Base-by-base conservation (phyloP, 2,113 vertebrate genomes). In the Patagioenas fasciata region DNA sequence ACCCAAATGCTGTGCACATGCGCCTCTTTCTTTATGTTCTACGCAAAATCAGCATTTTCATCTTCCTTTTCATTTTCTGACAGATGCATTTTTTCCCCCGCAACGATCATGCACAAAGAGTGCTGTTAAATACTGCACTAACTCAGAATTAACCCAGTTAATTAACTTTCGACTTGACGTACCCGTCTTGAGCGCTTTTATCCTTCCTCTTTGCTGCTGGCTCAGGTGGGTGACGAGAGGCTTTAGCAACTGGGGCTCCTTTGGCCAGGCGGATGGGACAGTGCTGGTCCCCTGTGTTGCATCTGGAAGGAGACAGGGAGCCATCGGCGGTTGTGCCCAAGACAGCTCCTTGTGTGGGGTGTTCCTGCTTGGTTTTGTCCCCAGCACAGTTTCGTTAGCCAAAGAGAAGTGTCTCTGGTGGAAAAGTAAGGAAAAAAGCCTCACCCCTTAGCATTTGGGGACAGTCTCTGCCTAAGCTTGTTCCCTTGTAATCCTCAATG, bases 321-420 rank as follows among this genome's bases (percentile, higher is more conserved):
- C 25, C 3, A 0, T 5, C 5, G 0, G 29, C 57, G 34, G 4
- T 3, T 62, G 74, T 5, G 53, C n/a, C 11, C 69, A 64, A 4
- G 15, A 28, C 21, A 64, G 0, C 13, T 29, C 29, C 58, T 29
- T 14, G 5, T 10, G 14, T 18, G 28, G 25, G 13, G 7, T 42
- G 40, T 2, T 69, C n/a, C 21, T 64, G 16, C 34, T 60, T 51
- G 62, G 40, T 8, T 81, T 72, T 73, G 23, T 20, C 26, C 13
- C 34, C 13, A 58, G 11, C 10, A 18, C 10, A 23, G 1, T 24
- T 65, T 40, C 26, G 17, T 53, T 31, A 64, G 14, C 53, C 6
- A 7, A 87, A 74, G 42, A 36, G 16, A 74, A 66, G 8, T 6
- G 32, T 48, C 80, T 38, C 57, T 44, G 42, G 20, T 50, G 28